Evolutionary conservation across 2,888 invertebrate genomes (phyloP), one percentile per base, ranked within the genome.

Genomic region (Machimus atricapillus): DNA sequence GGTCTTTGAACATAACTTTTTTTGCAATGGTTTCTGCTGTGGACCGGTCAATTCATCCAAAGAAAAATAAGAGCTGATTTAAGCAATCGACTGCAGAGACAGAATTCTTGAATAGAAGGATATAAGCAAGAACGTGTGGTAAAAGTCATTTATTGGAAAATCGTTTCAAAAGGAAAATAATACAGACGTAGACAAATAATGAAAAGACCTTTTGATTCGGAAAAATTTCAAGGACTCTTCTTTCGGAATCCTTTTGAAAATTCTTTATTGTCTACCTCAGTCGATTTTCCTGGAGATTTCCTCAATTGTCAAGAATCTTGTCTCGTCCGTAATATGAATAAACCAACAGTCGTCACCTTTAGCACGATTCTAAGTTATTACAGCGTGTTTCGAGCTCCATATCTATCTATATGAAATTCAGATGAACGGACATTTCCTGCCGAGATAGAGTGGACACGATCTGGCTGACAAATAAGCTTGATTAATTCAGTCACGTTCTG

Each of bases 401-500:
- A 66, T 23, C 23, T 79, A 79, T 43, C 43, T 16, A 16, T 14
- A 46, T 79, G 52, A 79, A 79, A 52, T 79, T 79, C 79, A 79
- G 79, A 79, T 79, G 79, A 46, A 79, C 79, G 79, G 52, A 79
- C 52, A 46, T 52, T 79, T 79, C 52, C 79, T 40, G 46, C 46
- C 52, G 52, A 52, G 52, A 78, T 43, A 78, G 7, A 43, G 78
- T 79, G 79, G 79, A 79, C 79, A 79, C 79, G 79, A 79, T 52
- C 79, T 79, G 40, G 52, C 79, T 79, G 79, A 79, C 79, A 79
- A 79, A 79, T 79, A 79, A 14, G 79, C 79, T 52, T 79, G 79
- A 79, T 79, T 79, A 79, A 79, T 79, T 46, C 52, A 79, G 79
- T 79, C 79, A 79, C 79, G 79, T 79, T 79, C 79, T 79, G 79